Conservation (phyloP, 1,140 invertebrate species). For the Philopotamus ludificatus region DNA sequence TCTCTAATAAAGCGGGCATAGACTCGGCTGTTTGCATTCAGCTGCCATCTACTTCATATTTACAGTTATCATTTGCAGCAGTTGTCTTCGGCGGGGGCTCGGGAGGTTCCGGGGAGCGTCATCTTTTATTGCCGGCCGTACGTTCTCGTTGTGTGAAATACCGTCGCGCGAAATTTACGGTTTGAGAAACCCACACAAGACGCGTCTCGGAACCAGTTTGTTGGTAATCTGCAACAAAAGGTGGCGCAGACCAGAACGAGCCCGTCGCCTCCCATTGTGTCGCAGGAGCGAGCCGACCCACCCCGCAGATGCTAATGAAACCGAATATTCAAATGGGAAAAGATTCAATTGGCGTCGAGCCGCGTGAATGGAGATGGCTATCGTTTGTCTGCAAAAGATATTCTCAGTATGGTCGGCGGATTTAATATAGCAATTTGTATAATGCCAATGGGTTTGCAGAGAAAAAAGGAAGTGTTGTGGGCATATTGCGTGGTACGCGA, state of each 20-base stretch:
- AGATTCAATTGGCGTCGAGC: not conserved
- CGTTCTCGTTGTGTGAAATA: conserved; percentile 1
- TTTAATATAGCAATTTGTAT: too few species aligned
- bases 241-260: not conserved
- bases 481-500: too few species aligned
- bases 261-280: not conserved
- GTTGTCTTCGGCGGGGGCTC: not conserved
- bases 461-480: too few species aligned
- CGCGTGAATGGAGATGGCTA: not conserved
- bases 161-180: not conserved
- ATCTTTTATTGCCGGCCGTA: not conserved
- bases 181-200: not conserved
- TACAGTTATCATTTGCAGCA: not conserved
- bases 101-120: not conserved
- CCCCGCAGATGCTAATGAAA: not conserved
- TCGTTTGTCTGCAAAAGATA: not conserved
- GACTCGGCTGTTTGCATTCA: not conserved
- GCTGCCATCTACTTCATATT: not conserved
- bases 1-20: too few species aligned
- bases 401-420: too few species aligned
- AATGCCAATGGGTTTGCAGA: too few species aligned
- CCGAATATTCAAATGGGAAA: conserved; percentile 1
- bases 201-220: not conserved
- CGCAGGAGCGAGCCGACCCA: not conserved
- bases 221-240: not conserved